Evolutionary conservation across 2,888 invertebrate species (phyloP).

Genomic region (Microchrysa polita): DNA sequence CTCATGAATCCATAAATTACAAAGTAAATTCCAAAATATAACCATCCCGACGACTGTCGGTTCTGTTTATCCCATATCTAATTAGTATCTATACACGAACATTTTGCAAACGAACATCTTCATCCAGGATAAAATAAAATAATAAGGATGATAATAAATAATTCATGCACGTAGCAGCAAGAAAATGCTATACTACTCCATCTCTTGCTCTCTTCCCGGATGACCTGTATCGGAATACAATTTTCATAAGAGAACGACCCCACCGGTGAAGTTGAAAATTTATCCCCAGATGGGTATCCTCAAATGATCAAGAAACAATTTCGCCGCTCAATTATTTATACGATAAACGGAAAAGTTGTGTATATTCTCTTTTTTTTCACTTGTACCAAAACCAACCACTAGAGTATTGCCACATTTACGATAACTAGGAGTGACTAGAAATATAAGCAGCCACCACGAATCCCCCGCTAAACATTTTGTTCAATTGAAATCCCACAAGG

Average conservation of each 20-base stretch:
- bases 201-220: too few species aligned
- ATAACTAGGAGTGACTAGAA: conserved; percentile 37
- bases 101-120: background rate
- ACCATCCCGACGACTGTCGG: too few species aligned
- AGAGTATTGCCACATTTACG: conserved; percentile 26
- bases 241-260: conserved; percentile 3
- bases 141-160: conserved; percentile 31
- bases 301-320: conserved; percentile 64
- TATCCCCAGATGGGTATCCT: conserved; percentile 56
- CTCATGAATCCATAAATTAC: too few species aligned
- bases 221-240: conserved; percentile 20
- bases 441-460: conserved; percentile 15
- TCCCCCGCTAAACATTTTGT: conserved; percentile 14
- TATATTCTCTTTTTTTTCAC: background rate
- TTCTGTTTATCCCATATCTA: conserved; percentile 3
- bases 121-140: conserved; percentile 23
- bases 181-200: background rate
- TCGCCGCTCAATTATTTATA: conserved; percentile 56
- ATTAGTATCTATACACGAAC: too few species aligned
- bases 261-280: conserved; percentile 27
- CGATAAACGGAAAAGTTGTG: conserved; percentile 52
- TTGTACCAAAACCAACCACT: background rate
- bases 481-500: conserved; percentile 41
- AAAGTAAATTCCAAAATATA: too few species aligned
- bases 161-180: conserved; percentile 18